Percentiles rank a stretch among this genome's conserved stretches.
Conservation (phyloP, 2,888 invertebrate species). For the Agonopterix subpropinquella region DNA sequence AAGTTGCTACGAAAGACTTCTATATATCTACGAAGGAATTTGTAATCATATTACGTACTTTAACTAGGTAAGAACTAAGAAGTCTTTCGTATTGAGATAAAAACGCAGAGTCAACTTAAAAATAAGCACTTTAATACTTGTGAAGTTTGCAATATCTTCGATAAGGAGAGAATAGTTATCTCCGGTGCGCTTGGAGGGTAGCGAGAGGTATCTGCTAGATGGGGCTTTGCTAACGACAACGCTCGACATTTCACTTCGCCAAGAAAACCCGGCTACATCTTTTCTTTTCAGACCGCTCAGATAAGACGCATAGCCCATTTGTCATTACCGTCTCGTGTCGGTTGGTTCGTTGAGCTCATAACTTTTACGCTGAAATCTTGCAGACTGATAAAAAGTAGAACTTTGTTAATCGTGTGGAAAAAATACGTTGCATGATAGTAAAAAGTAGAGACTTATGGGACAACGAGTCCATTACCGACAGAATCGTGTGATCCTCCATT, state of each 20-base stretch:
- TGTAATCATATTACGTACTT: too few relatives aligned
- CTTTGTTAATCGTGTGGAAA: too few relatives aligned
- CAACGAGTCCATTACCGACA: background rate
- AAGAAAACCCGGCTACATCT: constrained; percentile 44
- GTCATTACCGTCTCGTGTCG: constrained; percentile 52
- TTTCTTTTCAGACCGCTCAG: constrained; percentile 40
- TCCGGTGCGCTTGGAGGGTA: constrained; percentile 29
- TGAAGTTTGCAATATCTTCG: constrained; percentile 28
- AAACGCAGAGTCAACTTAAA: constrained; percentile 3
- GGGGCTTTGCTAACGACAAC: constrained; percentile 49
- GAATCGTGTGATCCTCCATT: constrained; percentile 25
- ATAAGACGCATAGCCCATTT: constrained; percentile 53
- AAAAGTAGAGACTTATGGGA: background rate
- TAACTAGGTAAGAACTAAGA: too few relatives aligned
- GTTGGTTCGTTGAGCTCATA: constrained; percentile 24
- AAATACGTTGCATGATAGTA: too few relatives aligned
- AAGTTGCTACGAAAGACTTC: too few relatives aligned
- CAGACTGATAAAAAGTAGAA: background rate
- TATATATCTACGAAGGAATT: too few relatives aligned
- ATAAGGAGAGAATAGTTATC: constrained; percentile 43
- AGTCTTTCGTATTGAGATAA: too few relatives aligned
- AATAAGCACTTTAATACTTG: constrained; percentile 20
- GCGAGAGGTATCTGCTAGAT: constrained; percentile 35
- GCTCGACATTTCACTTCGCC: constrained; percentile 42
- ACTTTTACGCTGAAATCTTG: constrained; percentile 19